Base-by-base conservation (phyloP, 2,797 vertebrate genomes). In the Centropyge bicolor region DNA sequence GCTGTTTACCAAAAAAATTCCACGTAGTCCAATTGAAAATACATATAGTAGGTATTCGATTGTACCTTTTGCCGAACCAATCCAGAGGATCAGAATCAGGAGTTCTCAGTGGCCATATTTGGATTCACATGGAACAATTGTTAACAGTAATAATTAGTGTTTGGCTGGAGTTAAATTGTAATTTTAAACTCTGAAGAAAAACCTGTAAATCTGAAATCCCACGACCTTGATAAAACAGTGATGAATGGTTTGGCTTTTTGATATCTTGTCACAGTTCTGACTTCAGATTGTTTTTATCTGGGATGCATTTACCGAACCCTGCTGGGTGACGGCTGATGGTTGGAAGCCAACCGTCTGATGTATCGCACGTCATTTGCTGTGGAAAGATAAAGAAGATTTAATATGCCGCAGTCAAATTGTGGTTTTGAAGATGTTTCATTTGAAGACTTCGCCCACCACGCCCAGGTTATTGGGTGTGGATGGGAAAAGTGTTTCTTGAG, bases 341-440 rank as follows among this genome's bases (percentile, higher is more conserved):
- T 3, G 6, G 31, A 70, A 17, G 68, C 68, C 78, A 66, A 55
- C 52, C 68, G 4, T 27, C 10, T 65, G 48, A 83, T 52, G 16
- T n/a, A 12, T 55, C 4, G 14, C 27, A 24, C 20, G 19, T 56
- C 62, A 36, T 5, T 71, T 63, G 76, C 68, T 70, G 63, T 12
- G 14, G 54, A 75, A 51, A 72, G 51, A 76, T 40, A 59, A 71
- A 67, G 8, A 5, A 35, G 43, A 81, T 40, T 72, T 71, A 75
- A 62, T 54, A 19, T 7, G 9, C 5, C 22, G 35, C 22, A 10
- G 35, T 55, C 36, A 60, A 60, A 81, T 43, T 69, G 52, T 71
- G 62, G 35, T 40, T 59, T 56, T 72, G 52, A 73, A 59, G 56
- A 73, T 55, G 54, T 81, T 72, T 70, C 11, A 65, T 73, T n/a